phyloP scores from a whole-genome alignment of 2,797 vertebrate species.

The Sebastes hubbsi region DNA sequence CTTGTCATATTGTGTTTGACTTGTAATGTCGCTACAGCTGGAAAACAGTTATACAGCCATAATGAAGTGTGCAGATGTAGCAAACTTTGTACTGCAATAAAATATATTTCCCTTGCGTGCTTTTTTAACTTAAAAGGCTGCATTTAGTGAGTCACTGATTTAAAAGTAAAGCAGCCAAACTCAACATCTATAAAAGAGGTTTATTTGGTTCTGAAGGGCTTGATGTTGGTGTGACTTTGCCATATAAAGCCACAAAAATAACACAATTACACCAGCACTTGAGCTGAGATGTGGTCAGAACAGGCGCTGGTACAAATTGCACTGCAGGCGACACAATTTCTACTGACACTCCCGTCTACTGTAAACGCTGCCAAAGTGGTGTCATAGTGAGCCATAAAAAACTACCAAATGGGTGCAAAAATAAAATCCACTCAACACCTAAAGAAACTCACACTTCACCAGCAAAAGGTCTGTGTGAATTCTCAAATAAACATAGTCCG shows the following conservation, averaged over 20 bases:
- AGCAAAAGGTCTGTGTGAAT: not conserved
- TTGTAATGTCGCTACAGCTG: not conserved
- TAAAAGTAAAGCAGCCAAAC: not conserved
- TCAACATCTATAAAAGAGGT: slow-evolving; percentile 11
- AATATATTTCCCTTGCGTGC: not conserved
- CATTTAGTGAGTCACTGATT: not conserved
- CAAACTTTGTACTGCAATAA: not conserved
- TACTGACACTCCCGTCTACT: slow-evolving; percentile 9
- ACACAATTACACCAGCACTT: slow-evolving; percentile 10
- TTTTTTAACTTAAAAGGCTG: not conserved
- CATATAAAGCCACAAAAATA: slow-evolving; percentile 34
- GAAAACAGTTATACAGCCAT: not conserved
- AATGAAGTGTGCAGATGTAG: not conserved
- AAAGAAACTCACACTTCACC: not conserved
- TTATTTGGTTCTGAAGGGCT: slow-evolving; percentile 28
- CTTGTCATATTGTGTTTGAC: not conserved
- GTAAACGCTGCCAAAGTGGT: not conserved
- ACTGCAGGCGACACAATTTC: not conserved
- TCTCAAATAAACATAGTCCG: not conserved
- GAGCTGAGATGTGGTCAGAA: slow-evolving; percentile 37
- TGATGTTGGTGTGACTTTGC: slow-evolving; percentile 13
- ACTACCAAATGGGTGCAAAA: not conserved
- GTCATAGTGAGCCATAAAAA: not conserved
- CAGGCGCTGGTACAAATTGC: slow-evolving; percentile 4
- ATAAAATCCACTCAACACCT: not conserved